Conservation (phyloP, 2,113 vertebrate species). For the Sceloporus tristichus region DNA sequence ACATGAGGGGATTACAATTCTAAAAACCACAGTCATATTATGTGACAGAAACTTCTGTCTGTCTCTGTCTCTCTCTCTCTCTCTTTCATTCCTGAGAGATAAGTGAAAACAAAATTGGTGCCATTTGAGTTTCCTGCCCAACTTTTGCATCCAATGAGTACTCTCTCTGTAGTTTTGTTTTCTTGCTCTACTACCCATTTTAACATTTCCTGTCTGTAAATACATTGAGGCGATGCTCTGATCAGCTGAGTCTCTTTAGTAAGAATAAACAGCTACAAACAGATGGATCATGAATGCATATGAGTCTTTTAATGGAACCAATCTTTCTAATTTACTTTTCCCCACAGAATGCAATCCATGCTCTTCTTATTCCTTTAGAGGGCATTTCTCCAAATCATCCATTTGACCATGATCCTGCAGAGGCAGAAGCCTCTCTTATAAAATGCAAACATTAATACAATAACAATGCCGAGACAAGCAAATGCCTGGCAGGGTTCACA, state of each 20-base stretch:
- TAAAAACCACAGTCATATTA: conserved; percentile 2
- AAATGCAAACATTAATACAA: conserved; percentile 66
- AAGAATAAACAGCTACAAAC: conserved; percentile 61
- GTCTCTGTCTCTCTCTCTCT: neutral
- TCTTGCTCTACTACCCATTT: conserved; percentile 29
- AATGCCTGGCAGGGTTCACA: conserved; percentile 55
- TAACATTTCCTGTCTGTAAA: conserved; percentile 58
- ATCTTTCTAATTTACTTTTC: conserved; percentile 73
- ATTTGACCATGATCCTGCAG: conserved; percentile 62
- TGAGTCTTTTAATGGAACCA: conserved; percentile 68
- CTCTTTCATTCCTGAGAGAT: neutral
- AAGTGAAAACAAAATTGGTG: conserved; percentile 23
- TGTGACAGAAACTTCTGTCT: neutral
- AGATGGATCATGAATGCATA: conserved; percentile 72
- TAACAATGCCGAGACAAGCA: conserved; percentile 59
- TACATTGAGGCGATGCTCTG: conserved; percentile 46
- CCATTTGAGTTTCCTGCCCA: conserved; percentile 26
- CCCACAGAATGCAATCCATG: conserved; percentile 62
- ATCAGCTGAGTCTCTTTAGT: conserved; percentile 61
- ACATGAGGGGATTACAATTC: conserved; percentile 31
- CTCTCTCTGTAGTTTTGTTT: neutral
- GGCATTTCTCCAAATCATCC: conserved; percentile 68
- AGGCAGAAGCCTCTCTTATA: conserved; percentile 63
- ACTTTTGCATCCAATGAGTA: conserved; percentile 17
- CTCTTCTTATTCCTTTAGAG: conserved; percentile 59